phyloP scores from a whole-genome alignment of 2,888 invertebrate genomes.

The Acanthosepion lycidas region DNA sequence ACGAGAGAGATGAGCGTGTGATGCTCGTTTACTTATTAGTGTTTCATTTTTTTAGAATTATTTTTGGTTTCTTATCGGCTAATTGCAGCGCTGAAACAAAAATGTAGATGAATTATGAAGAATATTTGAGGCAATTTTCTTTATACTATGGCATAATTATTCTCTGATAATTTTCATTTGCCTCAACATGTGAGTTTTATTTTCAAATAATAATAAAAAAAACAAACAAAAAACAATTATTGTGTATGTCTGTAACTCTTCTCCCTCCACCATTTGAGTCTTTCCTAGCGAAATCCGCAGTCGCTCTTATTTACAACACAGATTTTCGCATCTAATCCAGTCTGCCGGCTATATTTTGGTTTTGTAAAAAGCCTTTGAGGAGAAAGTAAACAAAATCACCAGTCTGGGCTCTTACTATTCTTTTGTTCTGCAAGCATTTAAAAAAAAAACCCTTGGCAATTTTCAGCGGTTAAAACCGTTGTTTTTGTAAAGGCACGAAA shows the following conservation, averaged over 20 bases:
- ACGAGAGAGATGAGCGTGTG: too few species aligned
- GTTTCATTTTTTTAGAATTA: too few species aligned
- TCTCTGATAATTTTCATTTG: too few species aligned
- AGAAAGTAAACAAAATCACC: not conserved
- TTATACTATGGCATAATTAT: too few species aligned
- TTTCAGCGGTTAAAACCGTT: not conserved
- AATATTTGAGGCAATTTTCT: too few species aligned
- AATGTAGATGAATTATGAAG: too few species aligned
- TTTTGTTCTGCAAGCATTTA: not conserved
- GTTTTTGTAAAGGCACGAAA: not conserved
- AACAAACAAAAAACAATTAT: too few species aligned
- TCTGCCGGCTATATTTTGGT: not conserved
- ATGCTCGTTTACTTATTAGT: too few species aligned
- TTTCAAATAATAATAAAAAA: too few species aligned
- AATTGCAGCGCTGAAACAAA: too few species aligned
- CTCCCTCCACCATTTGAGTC: not conserved
- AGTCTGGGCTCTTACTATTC: not conserved
- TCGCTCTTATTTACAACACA: not conserved
- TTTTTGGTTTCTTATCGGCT: too few species aligned
- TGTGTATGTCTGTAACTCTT: not conserved
- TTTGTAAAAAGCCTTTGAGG: not conserved
- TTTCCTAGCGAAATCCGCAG: not conserved
- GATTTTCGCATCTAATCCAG: not conserved
- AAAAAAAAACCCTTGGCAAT: not conserved
- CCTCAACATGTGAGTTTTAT: too few species aligned